Evolutionary conservation across 2,797 vertebrate species (phyloP).

Genomic region (Apodemus agrarius): DNA sequence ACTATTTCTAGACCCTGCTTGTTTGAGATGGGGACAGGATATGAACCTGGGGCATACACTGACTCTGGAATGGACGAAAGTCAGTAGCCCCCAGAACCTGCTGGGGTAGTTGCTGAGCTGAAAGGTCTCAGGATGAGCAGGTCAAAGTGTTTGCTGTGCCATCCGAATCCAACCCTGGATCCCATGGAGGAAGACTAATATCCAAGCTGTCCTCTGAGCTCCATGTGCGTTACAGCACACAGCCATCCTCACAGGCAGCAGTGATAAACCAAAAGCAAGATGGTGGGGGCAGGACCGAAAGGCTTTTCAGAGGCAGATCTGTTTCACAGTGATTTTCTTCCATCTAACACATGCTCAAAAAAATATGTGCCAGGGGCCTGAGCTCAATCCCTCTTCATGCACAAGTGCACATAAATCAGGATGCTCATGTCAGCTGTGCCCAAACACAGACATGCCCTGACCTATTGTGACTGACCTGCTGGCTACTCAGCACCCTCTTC

Average conservation of each 20-base stretch:
- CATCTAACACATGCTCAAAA: not conserved
- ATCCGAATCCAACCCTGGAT: not conserved
- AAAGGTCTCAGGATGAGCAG: not conserved
- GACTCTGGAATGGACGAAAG: not conserved
- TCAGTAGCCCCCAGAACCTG: not conserved
- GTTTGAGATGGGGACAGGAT: not conserved
- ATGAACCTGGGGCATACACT: not conserved
- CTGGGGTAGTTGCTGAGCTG: not conserved
- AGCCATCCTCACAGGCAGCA: not conserved
- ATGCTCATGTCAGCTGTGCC: not conserved
- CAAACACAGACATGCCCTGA: not conserved
- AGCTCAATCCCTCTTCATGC: not conserved
- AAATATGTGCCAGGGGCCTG: not conserved
- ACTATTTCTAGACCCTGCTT: not conserved
- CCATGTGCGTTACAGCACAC: too few species aligned
- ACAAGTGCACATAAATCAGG: not conserved
- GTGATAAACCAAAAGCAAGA: not conserved
- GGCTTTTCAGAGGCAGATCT: not conserved
- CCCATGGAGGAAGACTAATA: not conserved
- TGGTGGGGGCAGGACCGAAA: not conserved
- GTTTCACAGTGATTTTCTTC: not conserved
- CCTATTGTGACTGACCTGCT: not conserved
- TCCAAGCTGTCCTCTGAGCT: not conserved
- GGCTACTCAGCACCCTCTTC: not conserved
- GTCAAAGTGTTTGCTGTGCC: not conserved